These are phyloP conservation scores for Pristis pectinata DNA, from an alignment of 2,797 vertebrate genomes.

Conservation along the genomic window DNA sequence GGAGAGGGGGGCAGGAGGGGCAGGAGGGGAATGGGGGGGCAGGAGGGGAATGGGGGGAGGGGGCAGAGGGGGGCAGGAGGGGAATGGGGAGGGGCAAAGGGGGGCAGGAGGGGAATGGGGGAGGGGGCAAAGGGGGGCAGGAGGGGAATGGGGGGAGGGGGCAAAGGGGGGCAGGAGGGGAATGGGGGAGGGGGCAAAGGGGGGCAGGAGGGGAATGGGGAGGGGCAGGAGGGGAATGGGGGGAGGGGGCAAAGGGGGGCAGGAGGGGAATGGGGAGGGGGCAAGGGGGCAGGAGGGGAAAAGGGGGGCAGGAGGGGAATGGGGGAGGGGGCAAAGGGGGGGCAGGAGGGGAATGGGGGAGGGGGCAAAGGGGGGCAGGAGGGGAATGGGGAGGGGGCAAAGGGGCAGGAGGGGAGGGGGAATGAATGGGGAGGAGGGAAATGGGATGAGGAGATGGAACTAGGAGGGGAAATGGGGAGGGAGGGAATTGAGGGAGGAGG, in stretches of 20 bases:
- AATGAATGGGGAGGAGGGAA: slow-evolving; percentile 35
- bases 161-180: too few relatives aligned
- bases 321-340: slow-evolving; percentile 41
- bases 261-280: slow-evolving; percentile 35
- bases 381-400: not conserved
- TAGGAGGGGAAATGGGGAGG: slow-evolving; percentile 74
- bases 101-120: not conserved
- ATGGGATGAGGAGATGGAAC: slow-evolving; percentile 51
- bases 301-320: slow-evolving; percentile 36
- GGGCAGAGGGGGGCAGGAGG: not conserved
- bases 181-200: too few relatives aligned
- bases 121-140: too few relatives aligned
- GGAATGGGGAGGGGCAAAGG: not conserved
- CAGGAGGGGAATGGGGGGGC: too few relatives aligned
- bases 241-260: not conserved
- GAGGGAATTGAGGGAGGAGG: not conserved
- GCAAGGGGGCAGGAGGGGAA: slow-evolving; percentile 48
- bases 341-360: not conserved
- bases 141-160: not conserved
- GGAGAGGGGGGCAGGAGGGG: too few relatives aligned
- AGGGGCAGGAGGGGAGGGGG: not conserved
- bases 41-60: too few relatives aligned
- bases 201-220: not conserved
- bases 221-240: slow-evolving; percentile 8
- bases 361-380: not conserved